A percentile compares a stretch with the other conserved stretches of the same genome.
Evolutionary conservation across 2,888 invertebrate genomes (phyloP).

Genomic region (Acrobasis consociella): DNA sequence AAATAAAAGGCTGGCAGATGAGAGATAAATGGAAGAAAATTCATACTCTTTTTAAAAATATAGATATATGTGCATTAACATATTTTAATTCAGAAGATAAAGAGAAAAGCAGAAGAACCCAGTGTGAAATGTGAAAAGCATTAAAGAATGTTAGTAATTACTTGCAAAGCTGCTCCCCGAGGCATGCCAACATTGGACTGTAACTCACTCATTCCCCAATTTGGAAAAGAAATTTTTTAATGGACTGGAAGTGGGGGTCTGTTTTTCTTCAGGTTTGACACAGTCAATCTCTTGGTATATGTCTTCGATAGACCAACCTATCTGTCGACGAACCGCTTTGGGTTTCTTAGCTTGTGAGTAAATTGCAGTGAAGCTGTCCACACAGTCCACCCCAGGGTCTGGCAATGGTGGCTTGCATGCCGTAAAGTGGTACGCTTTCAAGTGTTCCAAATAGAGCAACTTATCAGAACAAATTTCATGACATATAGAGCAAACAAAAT

Average conservation of each 20-base stretch:
- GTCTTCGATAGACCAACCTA: slow-evolving; percentile 78
- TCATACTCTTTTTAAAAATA: too few relatives aligned
- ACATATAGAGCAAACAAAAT: slow-evolving; percentile 73
- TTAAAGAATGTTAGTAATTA: slow-evolving; percentile 26
- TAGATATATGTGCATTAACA: too few relatives aligned
- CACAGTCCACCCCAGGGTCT: slow-evolving; percentile 63
- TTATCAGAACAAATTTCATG: slow-evolving; percentile 74
- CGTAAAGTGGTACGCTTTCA: slow-evolving; percentile 62
- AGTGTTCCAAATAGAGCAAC: slow-evolving; percentile 63
- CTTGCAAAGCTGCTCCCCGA: slow-evolving; percentile 45
- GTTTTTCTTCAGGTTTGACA: slow-evolving; percentile 65
- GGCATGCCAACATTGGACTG: slow-evolving; percentile 65
- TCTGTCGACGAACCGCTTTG: slow-evolving; percentile 69
- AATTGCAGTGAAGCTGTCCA: slow-evolving; percentile 65
- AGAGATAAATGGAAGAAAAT: too few relatives aligned
- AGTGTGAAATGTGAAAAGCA: slow-evolving; percentile 23
- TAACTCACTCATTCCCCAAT: slow-evolving; percentile 78
- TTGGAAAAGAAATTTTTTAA: slow-evolving; percentile 73
- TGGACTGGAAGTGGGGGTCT: slow-evolving; percentile 70
- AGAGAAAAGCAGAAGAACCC: slow-evolving; percentile 7
- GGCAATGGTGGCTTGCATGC: slow-evolving; percentile 32
- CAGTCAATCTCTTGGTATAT: slow-evolving; percentile 79
- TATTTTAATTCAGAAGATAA: slow-evolving; percentile 2
- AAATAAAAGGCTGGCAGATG: too few relatives aligned
- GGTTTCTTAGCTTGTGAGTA: slow-evolving; percentile 66